Evolutionary conservation across 2,888 invertebrate species (phyloP).

Genomic region (Noctua janthina): DNA sequence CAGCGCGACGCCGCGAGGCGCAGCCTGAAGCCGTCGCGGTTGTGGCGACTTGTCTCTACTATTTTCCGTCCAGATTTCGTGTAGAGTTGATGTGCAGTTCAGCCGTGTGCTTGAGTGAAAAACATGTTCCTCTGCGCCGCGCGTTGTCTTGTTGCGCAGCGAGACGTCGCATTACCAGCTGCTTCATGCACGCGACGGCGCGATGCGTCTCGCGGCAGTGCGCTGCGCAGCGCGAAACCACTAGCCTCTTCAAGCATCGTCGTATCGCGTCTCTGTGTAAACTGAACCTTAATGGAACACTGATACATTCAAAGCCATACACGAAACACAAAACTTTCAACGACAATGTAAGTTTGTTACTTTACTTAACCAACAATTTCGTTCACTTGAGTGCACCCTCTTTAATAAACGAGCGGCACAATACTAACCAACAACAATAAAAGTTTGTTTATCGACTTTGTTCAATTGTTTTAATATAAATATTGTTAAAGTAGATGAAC

Average conservation of each 20-base stretch:
- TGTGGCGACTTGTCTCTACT: no score
- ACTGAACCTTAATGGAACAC: not conserved
- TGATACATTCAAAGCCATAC: not conserved
- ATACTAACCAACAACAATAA: constrained; percentile 26
- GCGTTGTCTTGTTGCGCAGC: no score
- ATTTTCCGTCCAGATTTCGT: no score
- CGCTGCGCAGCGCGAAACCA: no score
- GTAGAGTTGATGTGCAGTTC: not conserved
- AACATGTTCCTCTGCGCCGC: no score
- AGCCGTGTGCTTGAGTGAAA: no score
- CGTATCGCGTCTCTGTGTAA: no score
- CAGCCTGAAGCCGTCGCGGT: not conserved
- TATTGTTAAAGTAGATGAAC: constrained; percentile 27
- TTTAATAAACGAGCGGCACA: constrained; percentile 25
- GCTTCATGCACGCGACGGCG: no score
- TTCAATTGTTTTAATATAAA: constrained; percentile 37
- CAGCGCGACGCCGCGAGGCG: not conserved
- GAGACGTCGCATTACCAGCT: no score
- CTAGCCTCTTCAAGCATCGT: no score
- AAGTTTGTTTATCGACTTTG: constrained; percentile 24
- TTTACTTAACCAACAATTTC: constrained; percentile 10
- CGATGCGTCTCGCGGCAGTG: no score
- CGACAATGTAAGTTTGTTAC: constrained; percentile 13
- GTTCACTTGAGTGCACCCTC: not conserved
- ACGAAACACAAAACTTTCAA: constrained; percentile 10